Evolutionary conservation across 2,888 invertebrate genomes (phyloP).

Genomic region (Bembecia ichneumoniformis): DNA sequence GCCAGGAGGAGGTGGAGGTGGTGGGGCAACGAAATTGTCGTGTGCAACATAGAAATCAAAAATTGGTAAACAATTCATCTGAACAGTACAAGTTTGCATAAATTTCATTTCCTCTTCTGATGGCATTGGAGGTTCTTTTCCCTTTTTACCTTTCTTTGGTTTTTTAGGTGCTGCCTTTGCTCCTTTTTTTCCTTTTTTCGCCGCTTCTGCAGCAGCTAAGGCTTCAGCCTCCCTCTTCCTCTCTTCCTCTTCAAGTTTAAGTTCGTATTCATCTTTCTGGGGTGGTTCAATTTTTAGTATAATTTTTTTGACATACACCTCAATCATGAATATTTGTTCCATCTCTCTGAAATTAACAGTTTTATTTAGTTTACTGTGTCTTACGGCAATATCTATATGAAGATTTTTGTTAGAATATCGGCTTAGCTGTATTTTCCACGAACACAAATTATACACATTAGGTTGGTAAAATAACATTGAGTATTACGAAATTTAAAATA

Average conservation of each 20-base stretch:
- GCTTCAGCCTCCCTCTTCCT: conserved; percentile 41
- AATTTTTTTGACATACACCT: conserved; percentile 58
- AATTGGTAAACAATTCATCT: conserved; percentile 56
- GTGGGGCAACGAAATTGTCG: conserved; percentile 58
- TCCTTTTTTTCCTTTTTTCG: conserved; percentile 30
- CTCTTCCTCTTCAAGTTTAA: conserved; percentile 47
- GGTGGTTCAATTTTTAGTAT: conserved; percentile 56
- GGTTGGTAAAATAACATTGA: too few relatives aligned
- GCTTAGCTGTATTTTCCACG: too few relatives aligned
- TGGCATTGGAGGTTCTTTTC: conserved; percentile 49
- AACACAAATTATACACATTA: too few relatives aligned
- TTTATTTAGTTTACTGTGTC: too few relatives aligned
- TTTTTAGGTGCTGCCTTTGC: conserved; percentile 18
- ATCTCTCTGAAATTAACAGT: conserved; percentile 18
- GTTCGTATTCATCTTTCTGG: conserved; percentile 58
- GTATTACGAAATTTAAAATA: too few relatives aligned
- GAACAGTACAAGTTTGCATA: conserved; percentile 58
- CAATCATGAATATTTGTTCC: conserved; percentile 67
- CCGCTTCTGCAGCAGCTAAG: conserved; percentile 42
- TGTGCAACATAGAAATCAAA: conserved; percentile 64
- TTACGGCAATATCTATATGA: too few relatives aligned
- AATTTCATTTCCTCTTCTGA: conserved; percentile 64
- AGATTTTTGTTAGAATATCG: too few relatives aligned
- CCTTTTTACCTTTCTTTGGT: conserved; percentile 42
- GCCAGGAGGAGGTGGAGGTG: conserved; percentile 46